These are phyloP conservation scores for Latrodectus hesperus DNA, from an alignment of 2,888 invertebrate genomes.

Conservation along the genomic window DNA sequence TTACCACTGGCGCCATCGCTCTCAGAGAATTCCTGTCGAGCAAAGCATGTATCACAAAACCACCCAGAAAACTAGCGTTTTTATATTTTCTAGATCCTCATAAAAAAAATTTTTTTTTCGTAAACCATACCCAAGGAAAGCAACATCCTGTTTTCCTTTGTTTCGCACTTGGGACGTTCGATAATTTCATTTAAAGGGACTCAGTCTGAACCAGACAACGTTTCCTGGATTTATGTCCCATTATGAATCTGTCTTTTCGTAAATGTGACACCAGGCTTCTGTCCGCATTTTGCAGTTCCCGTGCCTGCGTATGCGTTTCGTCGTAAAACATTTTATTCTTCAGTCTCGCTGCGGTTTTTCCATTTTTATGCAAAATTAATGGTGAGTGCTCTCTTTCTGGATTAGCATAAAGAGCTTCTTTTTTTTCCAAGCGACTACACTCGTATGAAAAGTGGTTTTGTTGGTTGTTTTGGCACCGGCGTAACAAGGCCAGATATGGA, in stretches of 20 bases:
- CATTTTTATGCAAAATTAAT: constrained; percentile 39
- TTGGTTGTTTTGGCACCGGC: constrained; percentile 5
- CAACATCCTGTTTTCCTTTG: constrained; percentile 25
- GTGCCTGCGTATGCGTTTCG: constrained; percentile 29
- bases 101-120: constrained; percentile 6
- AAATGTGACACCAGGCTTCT: constrained; percentile 45
- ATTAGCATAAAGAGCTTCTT: constrained; percentile 61
- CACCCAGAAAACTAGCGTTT: constrained; percentile 20
- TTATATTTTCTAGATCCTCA: constrained; percentile 2
- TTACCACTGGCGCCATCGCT: too few relatives aligned
- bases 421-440: not conserved
- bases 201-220: constrained; percentile 1
- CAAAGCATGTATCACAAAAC: not conserved
- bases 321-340: constrained; percentile 39
- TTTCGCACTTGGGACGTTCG: constrained; percentile 24
- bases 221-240: constrained; percentile 57
- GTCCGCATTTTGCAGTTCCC: constrained; percentile 38
- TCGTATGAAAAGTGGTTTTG: constrained; percentile 5
- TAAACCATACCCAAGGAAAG: not conserved
- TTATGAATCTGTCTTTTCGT: constrained; percentile 50
- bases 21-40: not conserved
- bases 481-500: too few relatives aligned
- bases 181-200: constrained; percentile 51
- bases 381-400: constrained; percentile 26
- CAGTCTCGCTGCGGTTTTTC: constrained; percentile 28